These are phyloP conservation scores for Hephaestus fuliginosus DNA, from an alignment of 2,797 vertebrate genomes.

Conservation along the genomic window DNA sequence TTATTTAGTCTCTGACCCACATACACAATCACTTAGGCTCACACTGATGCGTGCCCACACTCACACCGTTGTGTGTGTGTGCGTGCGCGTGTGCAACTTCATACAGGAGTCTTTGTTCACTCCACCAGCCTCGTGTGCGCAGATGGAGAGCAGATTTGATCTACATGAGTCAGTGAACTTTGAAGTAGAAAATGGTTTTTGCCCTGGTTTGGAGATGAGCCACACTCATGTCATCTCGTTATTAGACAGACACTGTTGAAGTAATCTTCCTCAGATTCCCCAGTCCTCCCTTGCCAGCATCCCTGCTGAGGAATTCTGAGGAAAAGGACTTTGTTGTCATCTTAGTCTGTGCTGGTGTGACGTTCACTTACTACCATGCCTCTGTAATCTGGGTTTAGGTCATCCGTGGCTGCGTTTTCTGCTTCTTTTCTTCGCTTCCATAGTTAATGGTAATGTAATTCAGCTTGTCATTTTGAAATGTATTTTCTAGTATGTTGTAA, in stretches of 20 bases:
- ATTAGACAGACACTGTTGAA: slow-evolving; percentile 51
- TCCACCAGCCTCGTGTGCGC: not conserved
- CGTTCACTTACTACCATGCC: slow-evolving; percentile 35
- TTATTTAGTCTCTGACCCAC: slow-evolving; percentile 68
- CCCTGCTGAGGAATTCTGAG: slow-evolving; percentile 19
- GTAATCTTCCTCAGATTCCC: slow-evolving; percentile 49
- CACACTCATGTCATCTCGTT: slow-evolving; percentile 55
- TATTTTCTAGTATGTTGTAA: not conserved
- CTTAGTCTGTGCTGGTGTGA: slow-evolving; percentile 34
- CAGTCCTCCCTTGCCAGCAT: slow-evolving; percentile 29
- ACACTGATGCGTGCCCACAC: slow-evolving; percentile 30
- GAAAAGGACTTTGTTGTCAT: slow-evolving; percentile 42
- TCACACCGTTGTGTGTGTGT: not conserved
- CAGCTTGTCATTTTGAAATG: not conserved
- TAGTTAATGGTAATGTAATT: not conserved
- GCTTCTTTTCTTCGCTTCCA: not conserved
- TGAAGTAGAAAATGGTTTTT: slow-evolving; percentile 71
- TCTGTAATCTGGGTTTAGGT: slow-evolving; percentile 43
- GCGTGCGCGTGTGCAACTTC: slow-evolving; percentile 9
- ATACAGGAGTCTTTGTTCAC: slow-evolving; percentile 72
- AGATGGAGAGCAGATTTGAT: slow-evolving; percentile 66
- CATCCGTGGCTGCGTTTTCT: slow-evolving; percentile 26
- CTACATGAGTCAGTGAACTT: slow-evolving; percentile 67
- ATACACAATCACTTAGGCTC: slow-evolving; percentile 35
- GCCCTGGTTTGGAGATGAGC: slow-evolving; percentile 62